These are phyloP conservation scores for Astur gentilis DNA, from an alignment of 2,113 vertebrate genomes.

Conservation along the genomic window DNA sequence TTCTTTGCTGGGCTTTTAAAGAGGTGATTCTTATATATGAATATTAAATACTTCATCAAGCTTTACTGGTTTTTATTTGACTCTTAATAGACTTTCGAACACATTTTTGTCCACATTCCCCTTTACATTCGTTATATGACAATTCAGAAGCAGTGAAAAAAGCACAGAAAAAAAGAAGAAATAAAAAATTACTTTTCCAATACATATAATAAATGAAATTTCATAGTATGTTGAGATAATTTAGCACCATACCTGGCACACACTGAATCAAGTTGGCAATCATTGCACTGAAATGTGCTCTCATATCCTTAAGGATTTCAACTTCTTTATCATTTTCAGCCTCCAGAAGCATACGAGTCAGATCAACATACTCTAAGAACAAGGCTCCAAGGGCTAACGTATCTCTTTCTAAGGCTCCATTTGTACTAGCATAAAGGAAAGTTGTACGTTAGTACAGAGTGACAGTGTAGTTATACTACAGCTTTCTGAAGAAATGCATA, in stretches of 20 bases:
- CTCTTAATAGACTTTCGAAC: background rate
- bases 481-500: background rate
- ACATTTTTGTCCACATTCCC: background rate
- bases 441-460: background rate
- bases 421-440: constrained; percentile 79
- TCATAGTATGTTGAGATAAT: background rate
- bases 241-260: constrained; percentile 82
- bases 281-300: constrained; percentile 95
- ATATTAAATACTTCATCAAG: background rate
- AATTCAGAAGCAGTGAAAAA: background rate
- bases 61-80: background rate
- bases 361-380: constrained; percentile 95
- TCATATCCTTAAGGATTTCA: constrained; percentile 96
- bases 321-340: constrained; percentile 98
- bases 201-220: background rate
- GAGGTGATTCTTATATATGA: background rate
- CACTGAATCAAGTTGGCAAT: constrained; percentile 96
- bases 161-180: background rate
- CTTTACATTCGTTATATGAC: background rate
- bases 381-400: constrained; percentile 91
- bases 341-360: constrained; percentile 96
- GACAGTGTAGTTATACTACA: background rate
- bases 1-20: background rate
- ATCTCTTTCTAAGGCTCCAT: constrained; percentile 93
- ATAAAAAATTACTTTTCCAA: background rate